Evolutionary conservation across 2,113 vertebrate genomes (phyloP).

Genomic region (Piprites chloris): DNA sequence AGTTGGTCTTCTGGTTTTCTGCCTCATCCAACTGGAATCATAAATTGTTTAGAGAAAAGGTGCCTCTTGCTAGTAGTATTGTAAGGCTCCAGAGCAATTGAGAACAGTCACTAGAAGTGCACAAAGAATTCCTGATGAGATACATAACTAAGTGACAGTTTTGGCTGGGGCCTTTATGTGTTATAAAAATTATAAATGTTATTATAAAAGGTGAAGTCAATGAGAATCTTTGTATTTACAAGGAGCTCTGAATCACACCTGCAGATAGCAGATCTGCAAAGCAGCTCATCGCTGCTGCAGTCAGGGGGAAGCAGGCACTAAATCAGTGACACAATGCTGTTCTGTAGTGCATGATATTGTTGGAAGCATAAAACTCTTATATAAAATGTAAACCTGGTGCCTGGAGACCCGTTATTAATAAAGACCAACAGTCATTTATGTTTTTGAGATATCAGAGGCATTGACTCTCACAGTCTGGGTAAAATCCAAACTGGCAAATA

Average conservation of each 20-base stretch:
- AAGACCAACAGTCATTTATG: neutral
- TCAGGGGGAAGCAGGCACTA: neutral
- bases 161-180: neutral
- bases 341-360: neutral
- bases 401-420: neutral
- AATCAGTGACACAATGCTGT: neutral
- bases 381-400: slow-evolving; percentile 1
- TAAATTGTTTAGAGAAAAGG: neutral
- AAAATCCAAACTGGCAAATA: slow-evolving; percentile 35
- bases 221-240: neutral
- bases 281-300: neutral
- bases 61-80: neutral
- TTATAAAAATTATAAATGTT: neutral
- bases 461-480: slow-evolving; percentile 1
- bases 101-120: neutral
- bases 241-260: neutral
- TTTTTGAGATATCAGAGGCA: neutral
- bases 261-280: neutral
- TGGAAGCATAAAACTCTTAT: neutral
- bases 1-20: neutral
- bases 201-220: neutral
- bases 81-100: neutral
- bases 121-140: neutral
- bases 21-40: neutral
- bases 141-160: neutral